These are phyloP conservation scores for Rhynchotus rufescens DNA, from an alignment of 2,797 vertebrate genomes.

Conservation along the genomic window DNA sequence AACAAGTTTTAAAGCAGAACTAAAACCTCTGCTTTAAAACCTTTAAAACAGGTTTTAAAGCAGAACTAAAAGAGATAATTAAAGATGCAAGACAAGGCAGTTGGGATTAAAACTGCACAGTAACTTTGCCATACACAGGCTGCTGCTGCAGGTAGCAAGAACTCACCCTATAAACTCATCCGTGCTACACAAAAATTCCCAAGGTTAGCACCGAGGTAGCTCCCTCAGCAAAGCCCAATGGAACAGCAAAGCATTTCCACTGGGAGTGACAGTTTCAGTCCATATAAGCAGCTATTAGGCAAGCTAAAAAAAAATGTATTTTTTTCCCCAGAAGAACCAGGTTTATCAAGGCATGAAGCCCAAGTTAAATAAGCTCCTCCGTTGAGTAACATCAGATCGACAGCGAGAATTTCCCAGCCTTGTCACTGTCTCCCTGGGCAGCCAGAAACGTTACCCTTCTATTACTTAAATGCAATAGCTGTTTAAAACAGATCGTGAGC, in stretches of 20 bases:
- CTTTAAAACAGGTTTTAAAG: too few relatives aligned
- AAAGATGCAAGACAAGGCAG: not conserved
- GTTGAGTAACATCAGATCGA: not conserved
- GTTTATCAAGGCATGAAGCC: not conserved
- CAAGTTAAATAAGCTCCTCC: not conserved
- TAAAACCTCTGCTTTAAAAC: too few relatives aligned
- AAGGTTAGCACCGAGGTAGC: not conserved
- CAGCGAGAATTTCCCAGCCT: not conserved
- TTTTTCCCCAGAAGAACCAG: not conserved
- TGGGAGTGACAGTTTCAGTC: not conserved
- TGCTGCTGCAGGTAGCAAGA: not conserved
- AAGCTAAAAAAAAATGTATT: not conserved
- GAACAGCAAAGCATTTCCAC: not conserved
- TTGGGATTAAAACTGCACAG: not conserved
- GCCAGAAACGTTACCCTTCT: not conserved
- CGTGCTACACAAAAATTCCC: not conserved
- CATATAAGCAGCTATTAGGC: not conserved
- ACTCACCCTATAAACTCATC: rapidly evolving
- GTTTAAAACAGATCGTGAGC: not conserved
- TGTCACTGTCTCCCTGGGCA: not conserved
- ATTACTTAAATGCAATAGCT: not conserved
- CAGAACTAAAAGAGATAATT: not conserved
- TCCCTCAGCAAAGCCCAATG: not conserved
- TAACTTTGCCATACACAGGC: not conserved
- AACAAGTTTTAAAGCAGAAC: not conserved